A percentile compares a stretch with the other conserved stretches of the same genome.
phyloP scores from a whole-genome alignment of 1,140 invertebrate genomes.

The Drosophila ogumai region DNA sequence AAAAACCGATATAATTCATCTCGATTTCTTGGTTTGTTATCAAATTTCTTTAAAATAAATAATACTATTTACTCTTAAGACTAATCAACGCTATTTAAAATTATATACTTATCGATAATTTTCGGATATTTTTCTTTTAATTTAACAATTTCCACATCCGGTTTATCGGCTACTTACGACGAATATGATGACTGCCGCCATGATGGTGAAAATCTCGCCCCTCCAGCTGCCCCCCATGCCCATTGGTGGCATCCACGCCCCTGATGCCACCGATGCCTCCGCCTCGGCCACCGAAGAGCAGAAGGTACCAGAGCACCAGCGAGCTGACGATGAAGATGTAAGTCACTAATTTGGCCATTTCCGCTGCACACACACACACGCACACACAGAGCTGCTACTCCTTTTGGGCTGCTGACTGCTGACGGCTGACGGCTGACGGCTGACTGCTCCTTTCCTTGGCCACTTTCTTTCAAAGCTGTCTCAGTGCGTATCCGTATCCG shows the following conservation, averaged over 20 bases:
- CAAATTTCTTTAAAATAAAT: too few relatives aligned
- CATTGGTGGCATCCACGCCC: conserved; percentile 74
- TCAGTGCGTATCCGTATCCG: background rate
- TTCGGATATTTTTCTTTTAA: background rate
- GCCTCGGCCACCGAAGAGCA: conserved; percentile 64
- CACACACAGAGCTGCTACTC: background rate
- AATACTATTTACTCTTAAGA: background rate
- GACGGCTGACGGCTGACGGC: background rate
- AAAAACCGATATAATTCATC: too few relatives aligned
- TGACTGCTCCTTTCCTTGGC: conserved; percentile 10
- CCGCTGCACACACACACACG: conserved; percentile 7
- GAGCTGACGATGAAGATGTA: conserved; percentile 78
- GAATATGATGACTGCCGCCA: conserved; percentile 78
- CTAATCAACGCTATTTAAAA: background rate
- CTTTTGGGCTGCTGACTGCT: background rate
- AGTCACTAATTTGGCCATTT: conserved; percentile 82
- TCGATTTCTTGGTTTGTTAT: too few relatives aligned
- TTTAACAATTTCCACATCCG: background rate
- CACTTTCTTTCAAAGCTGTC: conserved; percentile 12
- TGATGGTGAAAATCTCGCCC: conserved; percentile 80
- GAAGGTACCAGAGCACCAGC: conserved; percentile 75
- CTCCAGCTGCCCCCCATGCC: conserved; percentile 76
- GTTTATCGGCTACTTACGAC: conserved; percentile 58
- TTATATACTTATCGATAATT: background rate
- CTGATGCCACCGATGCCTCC: conserved; percentile 38